Base-by-base conservation (phyloP, 1,140 invertebrate species). In the Lordiphosa mommai region DNA sequence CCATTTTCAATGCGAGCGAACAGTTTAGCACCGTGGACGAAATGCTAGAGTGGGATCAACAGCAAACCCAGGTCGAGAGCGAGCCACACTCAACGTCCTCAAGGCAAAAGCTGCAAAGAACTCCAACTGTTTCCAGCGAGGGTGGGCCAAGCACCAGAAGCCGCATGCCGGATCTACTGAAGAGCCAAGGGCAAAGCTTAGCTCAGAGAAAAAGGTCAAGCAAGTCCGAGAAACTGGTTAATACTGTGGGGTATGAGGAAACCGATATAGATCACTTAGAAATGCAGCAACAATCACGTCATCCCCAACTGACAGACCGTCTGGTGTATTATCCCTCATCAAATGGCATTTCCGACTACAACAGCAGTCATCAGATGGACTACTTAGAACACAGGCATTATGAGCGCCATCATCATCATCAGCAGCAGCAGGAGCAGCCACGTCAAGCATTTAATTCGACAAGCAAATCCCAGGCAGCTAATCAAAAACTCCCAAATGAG, bases 261-360 rank as follows among this genome's bases (percentile, higher is more conserved):
- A 61, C 56, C 0, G 49, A 63, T 46, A 66, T 63, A 20, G 67
- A 74, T 37, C 10, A 29, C 7, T 20, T 48, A 7, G 51, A 71
- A 57, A 36, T 20, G 8, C 32, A 13, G 13, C 55, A 85, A 10
- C 40, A 67, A 44, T 8, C 10, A 1, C 61, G 56, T n/a, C 60
- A 66, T 13, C 55, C 53, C 2, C 32, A 72, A 36, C 36, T 88
- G 1, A 88, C 71, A 8, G 88, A 89, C 59, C 64, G 67, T 23
- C 58, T 88, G 0, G 84, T 70, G 7, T 88, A 71, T 29, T 88
- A 88, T 76, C 88, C 88, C 1, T 76, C 86, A 17, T 68, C 79
- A 1, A 87, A 61, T 27, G 56, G 38, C 5, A 69, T 88, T 1
- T 40, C 41, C 1, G 77, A 85, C 36, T 76, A 86, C 32, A 71